These are phyloP conservation scores for Anoplopoma fimbria DNA, from an alignment of 2,113 vertebrate genomes.

Conservation along the genomic window DNA sequence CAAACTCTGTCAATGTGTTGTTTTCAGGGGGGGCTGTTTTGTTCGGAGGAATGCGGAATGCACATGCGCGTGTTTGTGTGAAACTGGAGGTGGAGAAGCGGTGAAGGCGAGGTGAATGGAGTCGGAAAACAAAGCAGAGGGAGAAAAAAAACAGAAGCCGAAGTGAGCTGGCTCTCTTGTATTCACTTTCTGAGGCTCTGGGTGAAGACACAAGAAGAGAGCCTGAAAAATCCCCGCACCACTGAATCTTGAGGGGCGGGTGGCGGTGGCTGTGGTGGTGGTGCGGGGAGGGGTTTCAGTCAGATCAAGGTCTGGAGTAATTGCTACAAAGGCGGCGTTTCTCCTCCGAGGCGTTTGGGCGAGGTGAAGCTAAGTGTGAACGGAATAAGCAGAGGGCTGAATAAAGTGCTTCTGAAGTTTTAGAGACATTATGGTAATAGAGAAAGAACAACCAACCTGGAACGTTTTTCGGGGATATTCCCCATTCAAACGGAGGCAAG, in stretches of 20 bases:
- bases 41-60: slow-evolving; percentile 28
- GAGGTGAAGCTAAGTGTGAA: slow-evolving; percentile 76
- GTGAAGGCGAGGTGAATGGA: slow-evolving; percentile 8
- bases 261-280: background rate
- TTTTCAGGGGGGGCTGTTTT: slow-evolving; percentile 21
- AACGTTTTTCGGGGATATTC: slow-evolving; percentile 41
- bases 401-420: slow-evolving; percentile 67
- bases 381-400: slow-evolving; percentile 66
- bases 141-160: slow-evolving; percentile 51
- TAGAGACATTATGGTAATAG: slow-evolving; percentile 62
- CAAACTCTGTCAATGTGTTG: slow-evolving; percentile 25
- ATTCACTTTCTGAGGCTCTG: slow-evolving; percentile 5
- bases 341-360: slow-evolving; percentile 53
- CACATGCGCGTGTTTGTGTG: background rate
- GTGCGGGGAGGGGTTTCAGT: slow-evolving; percentile 12
- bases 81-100: background rate
- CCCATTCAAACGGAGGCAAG: slow-evolving; percentile 33
- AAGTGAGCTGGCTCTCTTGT: background rate
- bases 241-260: slow-evolving; percentile 17
- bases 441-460: slow-evolving; percentile 31
- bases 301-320: slow-evolving; percentile 70
- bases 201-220: slow-evolving; percentile 30
- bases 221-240: slow-evolving; percentile 25
- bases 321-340: slow-evolving; percentile 62
- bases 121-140: slow-evolving; percentile 9